Conservation (phyloP, 2,888 invertebrate genomes). For the Microchrysa polita region DNA sequence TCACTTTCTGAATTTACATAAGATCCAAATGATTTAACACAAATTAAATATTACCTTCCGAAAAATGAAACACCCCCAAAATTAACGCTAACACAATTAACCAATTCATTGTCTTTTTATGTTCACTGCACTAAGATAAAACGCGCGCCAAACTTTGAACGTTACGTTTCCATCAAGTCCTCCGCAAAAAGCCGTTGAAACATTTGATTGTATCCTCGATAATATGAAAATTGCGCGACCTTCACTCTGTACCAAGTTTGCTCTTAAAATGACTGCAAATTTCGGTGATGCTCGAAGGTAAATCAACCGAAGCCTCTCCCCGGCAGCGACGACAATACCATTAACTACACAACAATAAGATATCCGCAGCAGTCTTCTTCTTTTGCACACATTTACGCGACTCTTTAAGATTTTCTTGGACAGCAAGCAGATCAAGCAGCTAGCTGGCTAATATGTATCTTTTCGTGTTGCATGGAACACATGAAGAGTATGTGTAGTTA, state of each 20-base stretch:
- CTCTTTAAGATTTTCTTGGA: too few relatives aligned
- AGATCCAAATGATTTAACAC: too few relatives aligned
- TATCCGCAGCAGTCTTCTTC: not conserved
- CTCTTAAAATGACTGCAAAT: constrained; percentile 17
- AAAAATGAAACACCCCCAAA: constrained; percentile 59
- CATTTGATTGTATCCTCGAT: not conserved
- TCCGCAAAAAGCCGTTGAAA: not conserved
- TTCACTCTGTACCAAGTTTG: constrained; percentile 13
- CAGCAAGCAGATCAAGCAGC: too few relatives aligned
- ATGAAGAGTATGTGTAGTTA: too few relatives aligned
- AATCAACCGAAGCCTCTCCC: constrained; percentile 20
- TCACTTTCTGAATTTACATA: too few relatives aligned
- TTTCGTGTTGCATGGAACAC: constrained; percentile 9
- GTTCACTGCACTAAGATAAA: constrained; percentile 10
- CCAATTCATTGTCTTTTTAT: constrained; percentile 24
- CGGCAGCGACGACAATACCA: not conserved
- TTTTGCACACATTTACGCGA: constrained; percentile 26
- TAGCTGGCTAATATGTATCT: constrained; percentile 6
- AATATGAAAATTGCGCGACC: constrained; percentile 9
- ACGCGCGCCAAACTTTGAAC: constrained; percentile 9
- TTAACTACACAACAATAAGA: constrained; percentile 10
- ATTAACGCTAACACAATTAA: constrained; percentile 29
- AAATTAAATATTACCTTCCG: constrained; percentile 57
- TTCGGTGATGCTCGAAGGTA: constrained; percentile 35
- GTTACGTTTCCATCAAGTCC: constrained; percentile 14